A percentile compares a stretch with the other conserved stretches of the same genome.
Conservation (phyloP, 2,113 vertebrate genomes). For the Nesogale talazaci region DNA sequence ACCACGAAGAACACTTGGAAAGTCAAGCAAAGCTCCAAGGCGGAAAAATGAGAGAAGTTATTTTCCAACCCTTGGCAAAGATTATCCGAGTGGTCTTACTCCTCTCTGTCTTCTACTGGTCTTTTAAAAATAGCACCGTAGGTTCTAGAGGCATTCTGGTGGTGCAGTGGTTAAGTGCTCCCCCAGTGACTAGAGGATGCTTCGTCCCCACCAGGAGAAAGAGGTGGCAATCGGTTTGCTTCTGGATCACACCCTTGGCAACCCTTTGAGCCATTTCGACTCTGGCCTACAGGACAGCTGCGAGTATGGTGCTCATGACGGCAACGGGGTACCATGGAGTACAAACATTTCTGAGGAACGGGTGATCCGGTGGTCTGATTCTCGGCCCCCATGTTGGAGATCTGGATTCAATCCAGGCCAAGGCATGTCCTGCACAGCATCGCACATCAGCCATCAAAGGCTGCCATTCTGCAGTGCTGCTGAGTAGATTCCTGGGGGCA, state of each 20-base stretch:
- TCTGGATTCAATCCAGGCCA: not conserved
- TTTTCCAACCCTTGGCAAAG: not conserved
- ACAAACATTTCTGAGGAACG: not conserved
- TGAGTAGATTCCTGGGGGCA: not conserved
- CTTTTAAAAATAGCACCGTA: not conserved
- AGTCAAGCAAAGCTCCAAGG: not conserved
- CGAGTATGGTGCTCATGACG: not conserved
- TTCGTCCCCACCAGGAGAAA: not conserved
- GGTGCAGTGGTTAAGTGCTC: not conserved
- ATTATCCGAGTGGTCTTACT: not conserved
- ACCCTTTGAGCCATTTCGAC: not conserved
- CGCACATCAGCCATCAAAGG: not conserved
- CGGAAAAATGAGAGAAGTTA: not conserved
- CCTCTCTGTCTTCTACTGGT: not conserved
- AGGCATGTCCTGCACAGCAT: not conserved
- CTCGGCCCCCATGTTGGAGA: not conserved
- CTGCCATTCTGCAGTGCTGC: not conserved
- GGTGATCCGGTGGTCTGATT: not conserved
- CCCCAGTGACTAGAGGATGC: not conserved
- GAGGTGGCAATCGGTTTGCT: not conserved
- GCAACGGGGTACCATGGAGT: not conserved
- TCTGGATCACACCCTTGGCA: not conserved
- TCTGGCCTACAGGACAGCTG: not conserved
- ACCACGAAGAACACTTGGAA: not conserved
- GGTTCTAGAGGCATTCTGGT: not conserved